Base-by-base conservation (phyloP, 2,797 vertebrate genomes). In the Kryptolebias ocellatus region DNA sequence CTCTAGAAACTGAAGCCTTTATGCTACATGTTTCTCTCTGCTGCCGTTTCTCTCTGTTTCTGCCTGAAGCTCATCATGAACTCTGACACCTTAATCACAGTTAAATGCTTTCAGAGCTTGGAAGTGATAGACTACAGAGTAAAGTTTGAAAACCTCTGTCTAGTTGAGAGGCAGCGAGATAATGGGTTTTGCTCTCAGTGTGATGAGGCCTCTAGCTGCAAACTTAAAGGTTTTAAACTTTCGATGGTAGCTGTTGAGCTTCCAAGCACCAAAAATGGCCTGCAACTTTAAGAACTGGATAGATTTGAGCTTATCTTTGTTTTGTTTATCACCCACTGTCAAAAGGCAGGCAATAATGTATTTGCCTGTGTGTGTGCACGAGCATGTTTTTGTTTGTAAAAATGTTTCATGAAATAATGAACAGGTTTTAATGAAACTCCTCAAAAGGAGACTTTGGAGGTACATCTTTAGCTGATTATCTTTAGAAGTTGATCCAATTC, bases 111-210 rank as follows among this genome's bases (percentile, higher is more conserved):
- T 89, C 89, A 85, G 83, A 76, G 89, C 61, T 20, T 63, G 74
- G 76, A 67, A 83, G 81, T 78, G 72, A 84, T 77, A 81, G 79
- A 80, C 71, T 71, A 64, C 76, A 69, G 78, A 81, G 78, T 84
- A 74, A 84, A 86, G 87, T 86, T 83, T 86, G 78, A 75, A 74
- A 89, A 86, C 84, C 78, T 83, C 79, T 68, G 83, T 87, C 78
- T 74, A 64, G 75, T 72, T 86, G 78, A 91, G 78, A 89, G 89
- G 88, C 77, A 72, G 83, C 47, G 20, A 89, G 87, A 92, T 93
- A 93, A 94, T 93, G 90, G 87, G 92, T 90, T 93, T 94, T 92
- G 80, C 86, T 87, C 76, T 73, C 78, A 87, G 87, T 91, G 84
- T 88, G 90, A 90, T 85, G 85, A 92, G 86, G 83, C 83, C 66